phyloP scores from a whole-genome alignment of 1,140 invertebrate species.

The Drosophila tristis region DNA sequence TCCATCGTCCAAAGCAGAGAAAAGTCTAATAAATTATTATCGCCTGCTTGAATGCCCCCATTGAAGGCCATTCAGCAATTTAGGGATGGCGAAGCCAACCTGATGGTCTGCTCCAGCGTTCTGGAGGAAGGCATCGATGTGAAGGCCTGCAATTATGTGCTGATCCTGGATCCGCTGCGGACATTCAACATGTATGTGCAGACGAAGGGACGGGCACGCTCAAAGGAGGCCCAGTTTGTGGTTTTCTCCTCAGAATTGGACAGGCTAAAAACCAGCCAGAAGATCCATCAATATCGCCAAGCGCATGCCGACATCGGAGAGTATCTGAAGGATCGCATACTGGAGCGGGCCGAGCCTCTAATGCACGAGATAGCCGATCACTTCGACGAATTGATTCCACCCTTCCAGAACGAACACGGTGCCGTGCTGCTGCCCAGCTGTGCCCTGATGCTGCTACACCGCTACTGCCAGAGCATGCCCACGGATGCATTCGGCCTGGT shows the following conservation, averaged over 20 bases:
- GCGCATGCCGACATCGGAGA: slow-evolving; percentile 82
- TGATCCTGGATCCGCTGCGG: slow-evolving; percentile 89
- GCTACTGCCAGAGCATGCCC: slow-evolving; percentile 91
- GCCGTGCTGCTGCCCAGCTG: slow-evolving; percentile 49
- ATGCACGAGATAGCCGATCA: slow-evolving; percentile 85
- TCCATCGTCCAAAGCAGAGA: no score
- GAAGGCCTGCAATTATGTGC: slow-evolving; percentile 91
- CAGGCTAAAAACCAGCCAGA: slow-evolving; percentile 45
- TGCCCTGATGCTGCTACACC: slow-evolving; percentile 87
- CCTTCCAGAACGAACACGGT: slow-evolving; percentile 49
- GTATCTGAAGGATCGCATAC: slow-evolving; percentile 86
- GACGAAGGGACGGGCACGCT: slow-evolving; percentile 89
- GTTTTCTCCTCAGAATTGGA: slow-evolving; percentile 58
- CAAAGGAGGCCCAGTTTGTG: slow-evolving; percentile 78
- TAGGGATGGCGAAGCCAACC: slow-evolving; percentile 87
- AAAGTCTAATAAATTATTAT: background rate
- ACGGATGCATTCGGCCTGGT: slow-evolving; percentile 91
- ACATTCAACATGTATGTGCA: slow-evolving; percentile 93
- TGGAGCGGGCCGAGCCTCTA: slow-evolving; percentile 85
- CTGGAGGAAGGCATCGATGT: slow-evolving; percentile 95
- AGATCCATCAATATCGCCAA: slow-evolving; percentile 79
- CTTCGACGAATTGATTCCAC: slow-evolving; percentile 80
- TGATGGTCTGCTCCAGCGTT: slow-evolving; percentile 92
- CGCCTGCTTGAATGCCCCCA: background rate
- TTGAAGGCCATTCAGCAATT: slow-evolving; percentile 84